A percentile compares a stretch with the other conserved stretches of the same genome.
Evolutionary conservation across 2,113 vertebrate species (phyloP).

Genomic region (Carassius carassius): DNA sequence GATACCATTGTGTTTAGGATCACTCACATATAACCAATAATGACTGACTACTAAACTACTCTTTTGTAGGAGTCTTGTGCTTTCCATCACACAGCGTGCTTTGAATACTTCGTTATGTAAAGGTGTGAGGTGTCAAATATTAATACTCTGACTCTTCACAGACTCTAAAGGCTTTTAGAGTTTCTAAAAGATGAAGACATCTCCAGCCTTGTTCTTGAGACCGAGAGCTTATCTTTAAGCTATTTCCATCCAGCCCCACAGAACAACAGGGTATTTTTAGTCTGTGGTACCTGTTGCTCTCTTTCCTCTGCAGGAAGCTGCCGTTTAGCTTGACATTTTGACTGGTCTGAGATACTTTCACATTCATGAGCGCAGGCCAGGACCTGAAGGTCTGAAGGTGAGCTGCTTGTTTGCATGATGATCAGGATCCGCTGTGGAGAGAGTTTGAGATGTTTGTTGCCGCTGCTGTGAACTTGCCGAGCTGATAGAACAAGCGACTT

Average conservation of each 20-base stretch:
- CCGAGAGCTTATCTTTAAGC: slow-evolving; percentile 33
- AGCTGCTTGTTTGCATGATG: not conserved
- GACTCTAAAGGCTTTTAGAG: slow-evolving; percentile 14
- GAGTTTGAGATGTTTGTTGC: too few relatives aligned
- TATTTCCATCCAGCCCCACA: slow-evolving; percentile 28
- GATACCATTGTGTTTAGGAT: not conserved
- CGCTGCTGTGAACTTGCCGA: not conserved
- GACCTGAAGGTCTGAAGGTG: not conserved
- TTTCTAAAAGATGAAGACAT: not conserved
- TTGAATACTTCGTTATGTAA: slow-evolving; percentile 34
- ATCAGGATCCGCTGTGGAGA: not conserved
- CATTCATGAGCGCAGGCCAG: not conserved
- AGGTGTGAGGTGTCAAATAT: slow-evolving; percentile 32
- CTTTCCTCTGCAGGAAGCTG: slow-evolving; percentile 18
- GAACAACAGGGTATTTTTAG: slow-evolving; percentile 39
- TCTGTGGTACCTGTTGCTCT: not conserved
- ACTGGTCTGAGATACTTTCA: not conserved
- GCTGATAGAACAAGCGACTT: not conserved
- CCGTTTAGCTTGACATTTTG: not conserved
- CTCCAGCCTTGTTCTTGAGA: not conserved
- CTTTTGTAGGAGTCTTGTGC: not conserved
- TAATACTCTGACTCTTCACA: not conserved
- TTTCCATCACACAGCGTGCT: not conserved
- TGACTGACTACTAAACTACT: not conserved
- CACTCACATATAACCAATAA: not conserved